These are phyloP conservation scores for Theropithecus gelada DNA, from an alignment of 2,113 vertebrate species.

Conservation along the genomic window DNA sequence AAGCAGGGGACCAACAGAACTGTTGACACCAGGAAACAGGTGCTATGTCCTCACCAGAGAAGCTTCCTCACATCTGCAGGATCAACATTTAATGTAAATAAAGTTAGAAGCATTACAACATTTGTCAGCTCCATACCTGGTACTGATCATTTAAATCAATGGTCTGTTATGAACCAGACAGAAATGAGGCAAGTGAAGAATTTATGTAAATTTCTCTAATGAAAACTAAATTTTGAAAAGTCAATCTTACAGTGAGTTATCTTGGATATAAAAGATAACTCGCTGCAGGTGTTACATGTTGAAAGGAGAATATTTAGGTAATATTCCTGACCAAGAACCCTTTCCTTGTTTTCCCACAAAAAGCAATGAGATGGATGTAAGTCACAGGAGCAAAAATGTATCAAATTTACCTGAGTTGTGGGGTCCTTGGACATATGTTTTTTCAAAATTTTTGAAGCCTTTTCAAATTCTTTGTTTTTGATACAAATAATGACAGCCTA, in stretches of 20 bases:
- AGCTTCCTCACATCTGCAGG: neutral
- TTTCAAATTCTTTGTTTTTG: conserved; percentile 88
- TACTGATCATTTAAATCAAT: neutral
- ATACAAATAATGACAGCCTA: conserved; percentile 91
- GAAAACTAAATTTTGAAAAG: conserved; percentile 17
- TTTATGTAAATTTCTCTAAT: neutral
- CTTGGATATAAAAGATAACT: neutral
- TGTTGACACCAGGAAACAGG: conserved; percentile 40
- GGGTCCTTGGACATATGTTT: conserved; percentile 85
- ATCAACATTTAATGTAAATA: neutral
- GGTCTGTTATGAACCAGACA: conserved; percentile 3
- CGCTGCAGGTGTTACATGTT: neutral
- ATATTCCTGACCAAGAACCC: conserved; percentile 34
- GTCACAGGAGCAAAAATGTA: conserved; percentile 15
- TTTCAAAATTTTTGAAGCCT: conserved; percentile 87
- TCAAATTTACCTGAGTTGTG: conserved; percentile 86
- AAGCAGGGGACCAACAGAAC: neutral
- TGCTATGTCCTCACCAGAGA: neutral
- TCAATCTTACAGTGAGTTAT: neutral
- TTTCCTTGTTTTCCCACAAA: conserved; percentile 13
- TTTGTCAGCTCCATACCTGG: neutral
- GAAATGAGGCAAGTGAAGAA: conserved; percentile 36
- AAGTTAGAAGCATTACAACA: neutral
- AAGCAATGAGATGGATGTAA: conserved; percentile 43
- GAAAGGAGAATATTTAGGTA: neutral